phyloP scores from a whole-genome alignment of 2,113 vertebrate genomes.

The Xiphophorus couchianus region DNA sequence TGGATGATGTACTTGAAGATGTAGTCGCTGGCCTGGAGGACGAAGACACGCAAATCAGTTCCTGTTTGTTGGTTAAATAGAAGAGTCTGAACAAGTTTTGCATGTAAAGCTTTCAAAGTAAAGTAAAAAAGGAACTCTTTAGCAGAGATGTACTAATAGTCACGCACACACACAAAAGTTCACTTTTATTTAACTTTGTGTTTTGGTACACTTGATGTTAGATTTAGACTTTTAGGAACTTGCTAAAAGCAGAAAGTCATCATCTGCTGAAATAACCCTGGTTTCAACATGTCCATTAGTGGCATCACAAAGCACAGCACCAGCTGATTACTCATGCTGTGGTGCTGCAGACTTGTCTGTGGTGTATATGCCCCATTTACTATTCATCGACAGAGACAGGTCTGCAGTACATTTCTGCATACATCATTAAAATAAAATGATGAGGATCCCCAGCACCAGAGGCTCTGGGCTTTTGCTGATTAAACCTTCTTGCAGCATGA shows the following conservation, averaged over 20 bases:
- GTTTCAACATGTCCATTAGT: neutral
- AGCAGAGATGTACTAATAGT: neutral
- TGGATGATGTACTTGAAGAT: conserved; percentile 99
- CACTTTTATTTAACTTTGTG: neutral
- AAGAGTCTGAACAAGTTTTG: neutral
- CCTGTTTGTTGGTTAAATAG: neutral
- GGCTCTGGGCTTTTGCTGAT: conserved; percentile 47
- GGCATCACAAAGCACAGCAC: neutral
- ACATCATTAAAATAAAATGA: conserved; percentile 52
- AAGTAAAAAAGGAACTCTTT: neutral
- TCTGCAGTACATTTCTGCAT: conserved; percentile 19
- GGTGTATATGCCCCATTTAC: conserved; percentile 23
- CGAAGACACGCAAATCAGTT: neutral
- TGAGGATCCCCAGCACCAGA: conserved; percentile 46
- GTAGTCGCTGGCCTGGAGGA: conserved; percentile 85
- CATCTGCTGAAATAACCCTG: neutral
- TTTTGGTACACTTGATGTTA: no score
- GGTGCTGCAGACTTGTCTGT: conserved; percentile 17
- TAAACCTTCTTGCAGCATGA: conserved; percentile 52
- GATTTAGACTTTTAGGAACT: no score
- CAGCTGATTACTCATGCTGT: neutral
- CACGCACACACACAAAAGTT: neutral
- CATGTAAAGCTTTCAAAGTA: neutral
- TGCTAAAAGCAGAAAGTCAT: no score
- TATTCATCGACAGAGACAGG: conserved; percentile 8